Base-by-base conservation (phyloP, 2,888 invertebrate genomes). In the Mythimna loreyi region DNA sequence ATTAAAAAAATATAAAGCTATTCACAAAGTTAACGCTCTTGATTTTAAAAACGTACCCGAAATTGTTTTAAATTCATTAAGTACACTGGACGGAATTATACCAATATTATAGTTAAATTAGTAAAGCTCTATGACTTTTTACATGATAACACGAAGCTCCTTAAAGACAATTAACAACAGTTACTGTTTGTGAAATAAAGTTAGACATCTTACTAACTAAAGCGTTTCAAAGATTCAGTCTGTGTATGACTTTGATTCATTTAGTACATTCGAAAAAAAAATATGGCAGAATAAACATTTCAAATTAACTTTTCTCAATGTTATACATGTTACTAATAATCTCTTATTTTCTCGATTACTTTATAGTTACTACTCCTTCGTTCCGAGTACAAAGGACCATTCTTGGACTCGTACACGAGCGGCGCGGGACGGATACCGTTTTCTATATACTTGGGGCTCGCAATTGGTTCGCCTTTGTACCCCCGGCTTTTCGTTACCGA, bases 401-500 rank as follows among this genome's bases (percentile, higher is more conserved):
- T 94, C 81, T 93, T 93, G 23, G 90, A 82, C 72, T 95, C 95
- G 67, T 92, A 94, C 40, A 87, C 89, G 21, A 90, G 88, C 19
- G 92, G 91, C 2, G 91, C 87, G 9, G 91, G 85, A 85, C 96
- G 92, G 78, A 91, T 84, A 67, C 96, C 93, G 80, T 96, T 94
- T 81, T 97, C 97, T 65, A 97, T 95, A 86, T 96, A 97, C 84
- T 96, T 96, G 19, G 96, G 84, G 78, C 91, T 92, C 13, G 93
- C 81, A 72, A 93, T 83, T 43, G 96, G 93, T 78, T 96, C 96
- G 16, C 93, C 93, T 83, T 96, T 94, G 84, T 95, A 96, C 7
- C 94, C 94, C 74, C 96, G 94, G 87, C 97, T 97, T 86, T 97
- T 97, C 28, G 97, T 97, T 56, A 97, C 96, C 3, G 97, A 97